Evolutionary conservation across 1,140 invertebrate genomes (phyloP).

Genomic region (Pseudomyrmex gracilis): DNA sequence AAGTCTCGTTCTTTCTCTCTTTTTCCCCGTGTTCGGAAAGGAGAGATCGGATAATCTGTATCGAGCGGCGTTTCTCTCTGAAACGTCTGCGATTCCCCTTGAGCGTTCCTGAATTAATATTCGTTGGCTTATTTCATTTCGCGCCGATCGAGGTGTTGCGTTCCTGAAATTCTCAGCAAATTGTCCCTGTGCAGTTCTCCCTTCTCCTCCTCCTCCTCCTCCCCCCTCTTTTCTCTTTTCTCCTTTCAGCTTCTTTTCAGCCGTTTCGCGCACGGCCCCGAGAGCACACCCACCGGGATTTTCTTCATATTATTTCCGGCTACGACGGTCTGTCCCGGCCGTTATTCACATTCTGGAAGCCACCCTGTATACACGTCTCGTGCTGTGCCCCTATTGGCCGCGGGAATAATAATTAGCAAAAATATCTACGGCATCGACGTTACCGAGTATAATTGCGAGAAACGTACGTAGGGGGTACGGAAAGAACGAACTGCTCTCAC

Average conservation of each 20-base stretch:
- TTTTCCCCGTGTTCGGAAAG: slow-evolving; percentile 3
- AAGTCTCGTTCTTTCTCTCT: slow-evolving; percentile 11
- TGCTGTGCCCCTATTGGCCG: slow-evolving; percentile 21
- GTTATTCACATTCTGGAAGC: slow-evolving; percentile 67
- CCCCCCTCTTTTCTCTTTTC: slow-evolving; percentile 12
- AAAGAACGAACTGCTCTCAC: slow-evolving; percentile 9
- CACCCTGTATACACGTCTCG: slow-evolving; percentile 29
- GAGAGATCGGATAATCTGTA: slow-evolving; percentile 69
- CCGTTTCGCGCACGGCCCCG: neutral
- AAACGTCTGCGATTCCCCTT: slow-evolving; percentile 12
- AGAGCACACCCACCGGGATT: neutral
- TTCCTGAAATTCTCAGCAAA: slow-evolving; percentile 76
- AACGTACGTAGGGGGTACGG: slow-evolving; percentile 28
- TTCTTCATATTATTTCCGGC: slow-evolving; percentile 69
- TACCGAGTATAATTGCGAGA: slow-evolving; percentile 58
- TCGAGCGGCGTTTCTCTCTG: slow-evolving; percentile 51
- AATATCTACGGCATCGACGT: slow-evolving; percentile 62
- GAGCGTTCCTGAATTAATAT: slow-evolving; percentile 74
- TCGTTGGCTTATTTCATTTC: slow-evolving; percentile 78
- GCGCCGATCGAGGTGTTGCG: slow-evolving; percentile 74
- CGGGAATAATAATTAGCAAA: slow-evolving; percentile 70
- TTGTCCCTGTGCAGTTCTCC: slow-evolving; percentile 63
- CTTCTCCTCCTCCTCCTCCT: slow-evolving; percentile 50
- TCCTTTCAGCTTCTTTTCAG: slow-evolving; percentile 3
- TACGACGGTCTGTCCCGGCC: neutral